Conservation (phyloP, 1,140 invertebrate species). For the Meloidogyne exigua region DNA sequence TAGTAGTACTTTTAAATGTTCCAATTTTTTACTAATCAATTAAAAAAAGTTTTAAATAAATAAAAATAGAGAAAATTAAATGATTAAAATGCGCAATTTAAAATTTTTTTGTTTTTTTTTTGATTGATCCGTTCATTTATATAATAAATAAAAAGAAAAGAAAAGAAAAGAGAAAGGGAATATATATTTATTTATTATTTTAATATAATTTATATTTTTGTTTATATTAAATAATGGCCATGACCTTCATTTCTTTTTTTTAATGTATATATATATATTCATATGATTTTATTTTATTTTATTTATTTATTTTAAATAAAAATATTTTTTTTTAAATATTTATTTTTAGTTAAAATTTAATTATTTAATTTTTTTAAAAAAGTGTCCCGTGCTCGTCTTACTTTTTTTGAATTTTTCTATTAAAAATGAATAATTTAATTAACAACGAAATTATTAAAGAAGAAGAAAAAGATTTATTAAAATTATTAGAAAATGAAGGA, state of each 20-base stretch:
- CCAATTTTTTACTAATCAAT: constrained; percentile 1
- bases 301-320: no score
- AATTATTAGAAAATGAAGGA: background rate
- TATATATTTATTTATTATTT: background rate
- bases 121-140: background rate
- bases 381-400: background rate
- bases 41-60: no score
- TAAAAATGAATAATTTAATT: background rate
- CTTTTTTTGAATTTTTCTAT: background rate
- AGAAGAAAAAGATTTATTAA: no score
- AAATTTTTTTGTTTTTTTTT: constrained; percentile 6
- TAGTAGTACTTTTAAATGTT: background rate
- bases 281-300: no score
- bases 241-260: background rate
- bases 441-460: background rate
- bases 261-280: no score
- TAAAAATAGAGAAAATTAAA: background rate
- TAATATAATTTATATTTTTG: background rate
- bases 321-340: no score
- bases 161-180: background rate
- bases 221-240: constrained; percentile 1
- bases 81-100: background rate
- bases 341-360: background rate
- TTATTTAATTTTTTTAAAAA: no score
- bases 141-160: no score